These are phyloP conservation scores for Antedon mediterranea DNA, from an alignment of 53 echinoderm and acorn worm species.

Conservation along the genomic window DNA sequence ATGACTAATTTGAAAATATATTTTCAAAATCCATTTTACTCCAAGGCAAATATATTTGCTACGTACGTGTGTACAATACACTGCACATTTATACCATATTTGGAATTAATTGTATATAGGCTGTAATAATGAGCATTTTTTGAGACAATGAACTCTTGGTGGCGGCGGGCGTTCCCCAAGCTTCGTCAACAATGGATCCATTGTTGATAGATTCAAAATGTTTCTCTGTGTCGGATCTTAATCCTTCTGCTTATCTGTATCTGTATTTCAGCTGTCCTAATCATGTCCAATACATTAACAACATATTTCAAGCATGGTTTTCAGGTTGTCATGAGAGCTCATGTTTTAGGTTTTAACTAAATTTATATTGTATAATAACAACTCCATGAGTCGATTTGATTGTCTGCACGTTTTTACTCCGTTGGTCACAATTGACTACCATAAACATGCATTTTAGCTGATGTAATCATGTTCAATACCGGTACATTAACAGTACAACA, in stretches of 20 bases:
- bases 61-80: background rate
- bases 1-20: too few species aligned
- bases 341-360: too few species aligned
- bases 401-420: too few species aligned
- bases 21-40: too few species aligned
- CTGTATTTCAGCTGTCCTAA: background rate
- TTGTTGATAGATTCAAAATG: background rate
- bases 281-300: background rate
- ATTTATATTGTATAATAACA: too few species aligned
- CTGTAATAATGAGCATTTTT: background rate
- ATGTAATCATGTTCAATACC: too few species aligned
- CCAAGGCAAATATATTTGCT: background rate
- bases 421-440: too few species aligned
- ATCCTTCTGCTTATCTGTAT: background rate
- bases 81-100: background rate
- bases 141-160: background rate
- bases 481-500: too few species aligned
- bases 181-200: background rate
- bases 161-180: background rate
- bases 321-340: too few species aligned
- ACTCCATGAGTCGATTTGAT: too few species aligned
- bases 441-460: too few species aligned
- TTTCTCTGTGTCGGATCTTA: background rate
- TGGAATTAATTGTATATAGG: background rate
- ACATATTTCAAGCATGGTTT: too few species aligned